These are phyloP conservation scores for Mormyrops attenuatus DNA, from an alignment of 2,797 vertebrate genomes.

Conservation along the genomic window DNA sequence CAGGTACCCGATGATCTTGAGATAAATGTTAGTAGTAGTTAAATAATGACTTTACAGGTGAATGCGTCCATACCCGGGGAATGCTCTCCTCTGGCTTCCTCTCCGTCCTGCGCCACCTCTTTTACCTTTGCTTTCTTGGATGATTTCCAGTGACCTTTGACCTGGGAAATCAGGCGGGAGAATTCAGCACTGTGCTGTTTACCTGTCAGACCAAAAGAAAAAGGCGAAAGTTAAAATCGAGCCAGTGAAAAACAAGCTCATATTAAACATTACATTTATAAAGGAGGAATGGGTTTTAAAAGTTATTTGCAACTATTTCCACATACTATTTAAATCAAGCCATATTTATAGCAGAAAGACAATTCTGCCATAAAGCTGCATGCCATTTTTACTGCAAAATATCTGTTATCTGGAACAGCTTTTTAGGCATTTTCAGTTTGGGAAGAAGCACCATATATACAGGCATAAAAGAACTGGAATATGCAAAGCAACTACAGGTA, in stretches of 20 bases:
- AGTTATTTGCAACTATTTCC: background rate
- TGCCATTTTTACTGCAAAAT: background rate
- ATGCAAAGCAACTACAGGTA: background rate
- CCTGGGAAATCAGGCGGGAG: slow-evolving; percentile 61
- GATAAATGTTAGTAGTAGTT: background rate
- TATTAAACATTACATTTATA: background rate
- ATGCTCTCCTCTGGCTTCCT: slow-evolving; percentile 15
- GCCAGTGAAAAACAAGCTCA: background rate
- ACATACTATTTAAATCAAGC: background rate
- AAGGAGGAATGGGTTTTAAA: background rate
- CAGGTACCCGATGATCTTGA: background rate
- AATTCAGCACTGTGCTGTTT: slow-evolving; percentile 65
- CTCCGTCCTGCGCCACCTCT: slow-evolving; percentile 32
- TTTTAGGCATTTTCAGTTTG: background rate
- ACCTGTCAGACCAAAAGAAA: slow-evolving; percentile 43
- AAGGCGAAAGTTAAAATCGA: background rate
- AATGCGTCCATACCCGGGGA: background rate
- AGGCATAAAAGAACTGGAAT: background rate
- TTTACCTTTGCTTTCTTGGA: slow-evolving; percentile 32
- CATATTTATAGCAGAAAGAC: background rate
- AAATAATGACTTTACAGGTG: background rate
- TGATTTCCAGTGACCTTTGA: slow-evolving; percentile 48
- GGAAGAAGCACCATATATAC: background rate
- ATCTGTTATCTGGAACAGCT: background rate
- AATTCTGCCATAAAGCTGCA: background rate